A percentile compares a stretch with the other conserved stretches of the same genome.
Conservation (phyloP, 2,113 vertebrate genomes). For the Vombatus ursinus region DNA sequence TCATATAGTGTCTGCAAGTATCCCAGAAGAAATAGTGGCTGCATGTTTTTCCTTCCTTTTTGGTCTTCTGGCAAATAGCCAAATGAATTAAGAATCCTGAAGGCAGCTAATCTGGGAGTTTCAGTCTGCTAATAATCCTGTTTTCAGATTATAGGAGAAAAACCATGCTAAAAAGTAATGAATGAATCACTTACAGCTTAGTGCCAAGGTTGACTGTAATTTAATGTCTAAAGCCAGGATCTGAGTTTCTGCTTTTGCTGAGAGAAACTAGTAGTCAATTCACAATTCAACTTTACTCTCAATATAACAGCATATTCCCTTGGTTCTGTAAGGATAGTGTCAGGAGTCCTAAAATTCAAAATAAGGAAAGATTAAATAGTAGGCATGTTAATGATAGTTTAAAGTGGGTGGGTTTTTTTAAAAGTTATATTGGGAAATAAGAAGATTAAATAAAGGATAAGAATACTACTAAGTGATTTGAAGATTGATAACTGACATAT, state of each 20-base stretch:
- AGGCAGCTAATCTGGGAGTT: background rate
- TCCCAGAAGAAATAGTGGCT: background rate
- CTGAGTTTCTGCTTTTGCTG: background rate
- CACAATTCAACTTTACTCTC: background rate
- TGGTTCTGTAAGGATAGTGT: background rate
- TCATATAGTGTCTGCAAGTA: background rate
- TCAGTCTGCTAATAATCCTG: background rate
- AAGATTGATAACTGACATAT: background rate
- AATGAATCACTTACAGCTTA: background rate
- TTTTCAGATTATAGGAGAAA: background rate
- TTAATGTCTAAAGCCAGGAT: background rate
- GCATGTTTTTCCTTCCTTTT: background rate
- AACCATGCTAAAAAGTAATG: background rate
- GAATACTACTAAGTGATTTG: background rate
- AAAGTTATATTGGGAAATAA: background rate
- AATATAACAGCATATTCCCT: background rate
- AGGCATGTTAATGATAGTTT: background rate
- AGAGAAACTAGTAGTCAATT: background rate
- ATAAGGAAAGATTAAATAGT: background rate
- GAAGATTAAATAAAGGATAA: background rate
- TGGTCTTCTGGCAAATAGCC: background rate
- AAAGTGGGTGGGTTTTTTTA: background rate
- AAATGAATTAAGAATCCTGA: background rate
- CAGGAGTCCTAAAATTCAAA: background rate
- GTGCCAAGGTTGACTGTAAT: background rate